Percentiles rank a stretch among this genome's conserved stretches.
Conservation (phyloP, 1,140 invertebrate genomes). For the Heliconius hewitsoni region DNA sequence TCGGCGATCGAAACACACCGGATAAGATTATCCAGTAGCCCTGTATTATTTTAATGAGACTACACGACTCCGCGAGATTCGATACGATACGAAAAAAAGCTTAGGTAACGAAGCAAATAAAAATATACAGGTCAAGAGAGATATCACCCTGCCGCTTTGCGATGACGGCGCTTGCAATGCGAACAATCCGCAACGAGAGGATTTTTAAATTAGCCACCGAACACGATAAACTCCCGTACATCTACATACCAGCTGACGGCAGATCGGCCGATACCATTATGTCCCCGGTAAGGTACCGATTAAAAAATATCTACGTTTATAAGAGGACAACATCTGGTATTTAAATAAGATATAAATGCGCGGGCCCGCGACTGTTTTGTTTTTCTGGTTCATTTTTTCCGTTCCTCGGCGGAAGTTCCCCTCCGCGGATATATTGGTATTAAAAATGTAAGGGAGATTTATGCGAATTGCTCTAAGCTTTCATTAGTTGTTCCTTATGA, state of each 20-base stretch:
- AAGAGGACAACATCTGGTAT: slow-evolving; percentile 77
- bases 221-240: slow-evolving; percentile 70
- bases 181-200: slow-evolving; percentile 53
- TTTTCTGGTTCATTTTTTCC: slow-evolving; percentile 69
- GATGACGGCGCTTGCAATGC: slow-evolving; percentile 58
- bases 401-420: slow-evolving; percentile 63
- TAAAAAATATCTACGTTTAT: slow-evolving; percentile 79
- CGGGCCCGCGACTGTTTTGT: slow-evolving; percentile 71
- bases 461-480: slow-evolving; percentile 81
- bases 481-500: slow-evolving; percentile 80
- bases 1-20: slow-evolving; percentile 78
- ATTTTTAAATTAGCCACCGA: slow-evolving; percentile 77
- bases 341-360: slow-evolving; percentile 79
- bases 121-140: slow-evolving; percentile 76
- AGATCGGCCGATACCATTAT: slow-evolving; percentile 79
- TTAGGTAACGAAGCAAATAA: slow-evolving; percentile 79
- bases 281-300: slow-evolving; percentile 77
- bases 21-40: slow-evolving; percentile 81
- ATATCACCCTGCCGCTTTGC: slow-evolving; percentile 66
- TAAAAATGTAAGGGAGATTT: slow-evolving; percentile 81
- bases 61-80: slow-evolving; percentile 78
- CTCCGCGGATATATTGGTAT: slow-evolving; percentile 79
- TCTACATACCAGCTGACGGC: slow-evolving; percentile 78
- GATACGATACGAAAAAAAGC: slow-evolving; percentile 73
- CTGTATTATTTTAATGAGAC: slow-evolving; percentile 81